These are phyloP conservation scores for Pangasius sanitwongsei DNA, from an alignment of 2,797 vertebrate genomes.

Conservation along the genomic window DNA sequence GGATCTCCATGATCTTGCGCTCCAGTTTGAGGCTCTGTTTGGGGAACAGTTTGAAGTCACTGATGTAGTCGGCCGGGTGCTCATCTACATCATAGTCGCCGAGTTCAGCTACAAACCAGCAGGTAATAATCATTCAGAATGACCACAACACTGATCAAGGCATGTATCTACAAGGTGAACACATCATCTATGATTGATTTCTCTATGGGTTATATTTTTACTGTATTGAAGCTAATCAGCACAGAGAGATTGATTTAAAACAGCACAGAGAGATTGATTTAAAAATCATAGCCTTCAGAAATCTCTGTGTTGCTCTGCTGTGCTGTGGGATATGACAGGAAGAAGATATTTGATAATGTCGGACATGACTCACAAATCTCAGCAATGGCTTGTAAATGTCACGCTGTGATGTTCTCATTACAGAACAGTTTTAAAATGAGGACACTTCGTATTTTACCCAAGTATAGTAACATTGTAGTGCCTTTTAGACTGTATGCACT, in stretches of 20 bases:
- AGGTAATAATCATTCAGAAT: slow-evolving; percentile 11
- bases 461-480: not conserved
- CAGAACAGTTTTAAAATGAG: not conserved
- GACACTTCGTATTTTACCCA: not conserved
- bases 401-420: slow-evolving; percentile 45
- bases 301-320: not conserved
- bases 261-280: not conserved
- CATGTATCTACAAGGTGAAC: not conserved
- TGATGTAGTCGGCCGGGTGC: slow-evolving; percentile 92
- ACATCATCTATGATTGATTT: not conserved
- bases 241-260: not conserved
- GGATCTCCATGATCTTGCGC: slow-evolving; percentile 93
- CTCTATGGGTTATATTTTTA: not conserved
- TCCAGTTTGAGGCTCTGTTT: slow-evolving; percentile 96
- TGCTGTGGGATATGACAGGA: not conserved
- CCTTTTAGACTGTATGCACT: not conserved
- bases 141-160: not conserved
- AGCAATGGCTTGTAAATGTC: slow-evolving; percentile 44
- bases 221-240: not conserved
- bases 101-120: slow-evolving; percentile 82
- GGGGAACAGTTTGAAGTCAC: slow-evolving; percentile 93
- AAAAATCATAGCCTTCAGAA: not conserved
- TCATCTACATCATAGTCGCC: slow-evolving; percentile 94
- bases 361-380: slow-evolving; percentile 26
- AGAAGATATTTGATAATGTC: not conserved